Evolutionary conservation across 1,140 invertebrate genomes (phyloP), one percentile per base, ranked within the genome.

Genomic region (Anoplolepis gracilipes): DNA sequence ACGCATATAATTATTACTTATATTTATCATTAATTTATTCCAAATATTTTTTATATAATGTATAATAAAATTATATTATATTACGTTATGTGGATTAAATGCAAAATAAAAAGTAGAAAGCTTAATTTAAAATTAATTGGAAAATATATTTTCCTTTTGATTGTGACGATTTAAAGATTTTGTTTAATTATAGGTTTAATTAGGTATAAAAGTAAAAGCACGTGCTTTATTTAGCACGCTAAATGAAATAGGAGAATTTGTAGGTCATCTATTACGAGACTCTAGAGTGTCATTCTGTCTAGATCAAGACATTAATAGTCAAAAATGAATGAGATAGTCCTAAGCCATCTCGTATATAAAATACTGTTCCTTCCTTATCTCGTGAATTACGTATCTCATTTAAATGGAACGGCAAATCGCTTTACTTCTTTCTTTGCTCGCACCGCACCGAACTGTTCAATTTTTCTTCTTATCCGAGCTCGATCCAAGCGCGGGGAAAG

Each of bases 401-500:
- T 36, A 33, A 67, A 46, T 42, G 65, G 65, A 72, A 28, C 78
- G 53, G 78, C 39, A 82, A 82, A 82, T 82, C 78, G 78, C 36
- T n/a, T 73, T 82, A 82, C 53, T 72, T 73, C 36, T 82, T 28
- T 72, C 78, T 59, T 61, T 33, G 77, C 77, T 70, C 65, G 53
- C n/a, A 25, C 65, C 53, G 78, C 33, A 13, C 25, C 49, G 28
- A 11, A 42, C 53, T 33, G 39, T 59, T 72, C 67, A 53, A 46
- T 82, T 82, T 82, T 82, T 72, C 53, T 73, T 53, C 78, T 73
- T 73, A 61, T 73, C 36, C 78, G n/a, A n/a, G 67, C 67, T 82
- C 67, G 67, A 82, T 61, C 55, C 70, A 46, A 82, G 53, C 67
- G 28, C 55, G 36, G 78, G 78, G 67, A 82, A 82, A 82, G 67